Percentiles rank a stretch among this genome's conserved stretches.
Conservation (phyloP, 92 coral and sea anemone species). For the Palythoa heliodiscus region DNA sequence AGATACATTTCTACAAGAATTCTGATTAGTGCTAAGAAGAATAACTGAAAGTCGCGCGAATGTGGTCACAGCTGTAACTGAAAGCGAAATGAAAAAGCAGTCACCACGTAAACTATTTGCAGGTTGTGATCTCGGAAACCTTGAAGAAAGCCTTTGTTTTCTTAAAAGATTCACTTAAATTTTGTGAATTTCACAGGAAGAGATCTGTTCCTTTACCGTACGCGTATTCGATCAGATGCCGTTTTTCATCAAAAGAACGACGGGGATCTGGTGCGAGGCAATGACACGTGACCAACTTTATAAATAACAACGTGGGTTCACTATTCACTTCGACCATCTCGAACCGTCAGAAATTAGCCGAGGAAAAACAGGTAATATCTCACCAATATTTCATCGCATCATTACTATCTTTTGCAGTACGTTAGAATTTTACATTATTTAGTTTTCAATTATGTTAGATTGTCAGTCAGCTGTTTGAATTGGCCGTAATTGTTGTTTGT, state of each 20-base stretch:
- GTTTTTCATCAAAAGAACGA: background rate
- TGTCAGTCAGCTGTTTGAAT: background rate
- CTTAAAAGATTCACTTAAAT: too few relatives aligned
- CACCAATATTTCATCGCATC: background rate
- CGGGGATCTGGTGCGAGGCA: conserved; percentile 32
- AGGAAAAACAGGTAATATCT: conserved; percentile 40
- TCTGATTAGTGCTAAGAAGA: too few relatives aligned
- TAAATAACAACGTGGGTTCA: conserved; percentile 47
- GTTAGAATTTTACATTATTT: conserved; percentile 12
- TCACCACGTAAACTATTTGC: too few relatives aligned
- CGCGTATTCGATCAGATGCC: too few relatives aligned
- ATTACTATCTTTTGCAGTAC: background rate
- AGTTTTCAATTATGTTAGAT: conserved; percentile 1
- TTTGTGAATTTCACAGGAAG: too few relatives aligned
- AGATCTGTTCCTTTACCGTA: too few relatives aligned
- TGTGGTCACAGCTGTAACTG: too few relatives aligned
- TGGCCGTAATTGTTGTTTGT: conserved; percentile 10
- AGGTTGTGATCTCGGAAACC: too few relatives aligned
- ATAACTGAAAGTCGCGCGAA: too few relatives aligned
- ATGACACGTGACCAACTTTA: conserved; percentile 34
- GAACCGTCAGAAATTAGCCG: conserved; percentile 12
- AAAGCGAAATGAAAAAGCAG: too few relatives aligned
- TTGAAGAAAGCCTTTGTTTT: too few relatives aligned
- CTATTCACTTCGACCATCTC: conserved; percentile 34
- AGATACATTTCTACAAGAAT: too few relatives aligned